Percentiles rank a stretch among this genome's conserved stretches.
Conservation (phyloP, 1,140 invertebrate genomes). For the Trichomalopsis sarcophagae region DNA sequence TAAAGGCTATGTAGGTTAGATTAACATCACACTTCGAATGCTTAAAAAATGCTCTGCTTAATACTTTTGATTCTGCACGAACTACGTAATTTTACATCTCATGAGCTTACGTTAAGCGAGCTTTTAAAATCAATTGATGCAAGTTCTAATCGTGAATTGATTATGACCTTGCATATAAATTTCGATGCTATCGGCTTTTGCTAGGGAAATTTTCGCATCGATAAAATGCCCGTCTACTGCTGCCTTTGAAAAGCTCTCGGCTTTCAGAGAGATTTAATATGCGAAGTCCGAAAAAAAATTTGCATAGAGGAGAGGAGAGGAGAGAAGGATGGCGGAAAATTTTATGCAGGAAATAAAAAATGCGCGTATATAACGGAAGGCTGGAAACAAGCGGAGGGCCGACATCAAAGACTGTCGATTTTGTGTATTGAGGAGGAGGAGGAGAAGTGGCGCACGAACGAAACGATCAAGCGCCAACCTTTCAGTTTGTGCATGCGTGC, state of each 20-base stretch:
- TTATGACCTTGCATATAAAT: neutral
- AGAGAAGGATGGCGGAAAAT: neutral
- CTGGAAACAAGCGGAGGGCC: neutral
- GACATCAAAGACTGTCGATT: neutral
- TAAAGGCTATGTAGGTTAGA: too few relatives aligned
- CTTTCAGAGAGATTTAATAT: conserved; percentile 41
- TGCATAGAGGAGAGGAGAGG: neutral
- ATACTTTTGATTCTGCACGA: neutral
- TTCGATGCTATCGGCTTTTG: conserved; percentile 9
- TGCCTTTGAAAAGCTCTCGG: neutral
- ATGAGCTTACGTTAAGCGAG: neutral
- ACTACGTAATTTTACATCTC: neutral
- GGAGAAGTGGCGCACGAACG: neutral
- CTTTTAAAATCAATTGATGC: neutral
- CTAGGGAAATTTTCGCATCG: neutral
- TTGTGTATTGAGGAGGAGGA: neutral
- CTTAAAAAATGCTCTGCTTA: too few relatives aligned
- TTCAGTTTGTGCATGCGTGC: neutral
- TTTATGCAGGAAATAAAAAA: neutral
- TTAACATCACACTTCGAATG: too few relatives aligned
- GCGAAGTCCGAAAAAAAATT: conserved; percentile 1
- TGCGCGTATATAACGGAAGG: neutral
- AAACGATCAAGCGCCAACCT: neutral
- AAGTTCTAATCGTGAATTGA: neutral
- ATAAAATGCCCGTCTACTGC: too few relatives aligned